A percentile compares a stretch with the other conserved stretches of the same genome.
These are phyloP conservation scores for Adelges cooleyi DNA, from an alignment of 1,140 invertebrate genomes.

Conservation along the genomic window DNA sequence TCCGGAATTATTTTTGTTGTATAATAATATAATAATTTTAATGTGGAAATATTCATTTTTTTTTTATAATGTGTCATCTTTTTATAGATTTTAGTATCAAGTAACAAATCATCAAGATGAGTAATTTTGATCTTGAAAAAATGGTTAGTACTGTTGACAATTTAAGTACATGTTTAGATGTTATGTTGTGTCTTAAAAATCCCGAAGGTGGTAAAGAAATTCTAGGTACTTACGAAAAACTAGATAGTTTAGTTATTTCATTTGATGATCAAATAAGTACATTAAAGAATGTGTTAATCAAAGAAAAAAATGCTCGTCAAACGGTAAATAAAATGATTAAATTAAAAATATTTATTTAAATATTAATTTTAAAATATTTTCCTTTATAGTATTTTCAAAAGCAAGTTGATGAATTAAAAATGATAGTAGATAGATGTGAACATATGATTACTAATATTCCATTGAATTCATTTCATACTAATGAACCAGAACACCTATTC, in stretches of 20 bases:
- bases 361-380: neutral
- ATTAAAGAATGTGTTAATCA: neutral
- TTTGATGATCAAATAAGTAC: slow-evolving; percentile 11
- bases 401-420: neutral
- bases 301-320: slow-evolving; percentile 6
- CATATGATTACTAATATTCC: slow-evolving; percentile 2
- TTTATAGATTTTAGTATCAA: too few species aligned
- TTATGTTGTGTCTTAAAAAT: slow-evolving; percentile 17
- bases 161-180: neutral
- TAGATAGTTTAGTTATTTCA: neutral
- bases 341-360: neutral
- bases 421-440: slow-evolving; percentile 2
- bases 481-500: neutral
- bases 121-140: slow-evolving; percentile 4
- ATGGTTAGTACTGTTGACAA: slow-evolving; percentile 7
- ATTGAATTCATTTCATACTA: neutral
- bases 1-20: too few species aligned
- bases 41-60: too few species aligned
- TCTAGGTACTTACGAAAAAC: neutral
- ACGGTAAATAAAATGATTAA: neutral
- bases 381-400: slow-evolving; percentile 7
- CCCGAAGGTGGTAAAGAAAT: slow-evolving; percentile 2
- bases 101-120: neutral
- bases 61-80: too few species aligned
- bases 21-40: too few species aligned